These are phyloP conservation scores for Teleopsis dalmanni DNA, from an alignment of 1,140 invertebrate genomes.

Conservation along the genomic window DNA sequence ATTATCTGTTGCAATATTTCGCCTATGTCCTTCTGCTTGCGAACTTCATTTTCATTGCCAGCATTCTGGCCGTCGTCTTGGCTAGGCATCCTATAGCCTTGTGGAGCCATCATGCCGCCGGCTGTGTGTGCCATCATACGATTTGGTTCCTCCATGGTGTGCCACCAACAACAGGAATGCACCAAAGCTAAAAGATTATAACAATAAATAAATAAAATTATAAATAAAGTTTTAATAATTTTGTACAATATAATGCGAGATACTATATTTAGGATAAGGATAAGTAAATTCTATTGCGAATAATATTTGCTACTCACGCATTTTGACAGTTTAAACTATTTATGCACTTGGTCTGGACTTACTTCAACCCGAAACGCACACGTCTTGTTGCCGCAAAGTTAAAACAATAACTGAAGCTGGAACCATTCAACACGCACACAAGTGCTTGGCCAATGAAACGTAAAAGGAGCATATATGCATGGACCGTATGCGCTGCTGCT, in stretches of 20 bases:
- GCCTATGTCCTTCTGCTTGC: constrained; percentile 77
- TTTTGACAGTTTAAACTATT: too few relatives aligned
- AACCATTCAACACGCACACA: too few relatives aligned
- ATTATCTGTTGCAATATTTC: constrained; percentile 96
- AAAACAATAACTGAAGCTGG: too few relatives aligned
- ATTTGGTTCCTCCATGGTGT: constrained; percentile 62
- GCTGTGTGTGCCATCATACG: constrained; percentile 73
- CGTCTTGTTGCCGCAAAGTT: too few relatives aligned
- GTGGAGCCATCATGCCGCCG: constrained; percentile 68
- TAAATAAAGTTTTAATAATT: neutral
- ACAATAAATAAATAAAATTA: neutral
- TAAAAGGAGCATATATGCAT: too few relatives aligned
- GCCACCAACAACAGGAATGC: neutral
- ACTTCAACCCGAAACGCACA: too few relatives aligned
- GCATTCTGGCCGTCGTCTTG: constrained; percentile 62
- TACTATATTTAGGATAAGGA: too few relatives aligned
- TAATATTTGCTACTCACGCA: too few relatives aligned
- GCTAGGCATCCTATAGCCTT: constrained; percentile 62
- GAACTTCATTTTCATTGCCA: constrained; percentile 66
- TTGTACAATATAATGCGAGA: neutral
- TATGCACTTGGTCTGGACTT: too few relatives aligned
- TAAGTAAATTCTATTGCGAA: too few relatives aligned
- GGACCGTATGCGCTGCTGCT: too few relatives aligned
- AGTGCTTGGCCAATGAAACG: too few relatives aligned
- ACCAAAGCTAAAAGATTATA: constrained; percentile 1